phyloP scores from a whole-genome alignment of 2,113 vertebrate genomes.

The Hipposideros armiger region DNA sequence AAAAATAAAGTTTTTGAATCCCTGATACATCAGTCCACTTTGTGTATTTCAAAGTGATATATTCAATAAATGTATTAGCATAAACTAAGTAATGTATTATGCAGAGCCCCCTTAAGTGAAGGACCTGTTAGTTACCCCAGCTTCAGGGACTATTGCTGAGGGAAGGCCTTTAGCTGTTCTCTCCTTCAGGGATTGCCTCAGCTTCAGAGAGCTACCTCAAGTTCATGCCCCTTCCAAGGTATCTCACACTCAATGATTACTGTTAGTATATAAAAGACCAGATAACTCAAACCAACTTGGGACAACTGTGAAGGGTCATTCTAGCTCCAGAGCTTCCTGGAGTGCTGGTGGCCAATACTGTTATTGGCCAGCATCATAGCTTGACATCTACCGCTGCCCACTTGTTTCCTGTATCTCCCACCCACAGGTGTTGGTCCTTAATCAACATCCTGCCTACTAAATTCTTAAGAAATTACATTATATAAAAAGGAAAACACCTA shows the following conservation, averaged over 20 bases:
- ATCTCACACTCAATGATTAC: background rate
- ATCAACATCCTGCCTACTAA: background rate
- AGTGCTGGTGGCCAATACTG: background rate
- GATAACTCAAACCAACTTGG: background rate
- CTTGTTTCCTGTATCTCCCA: background rate
- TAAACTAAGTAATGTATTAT: background rate
- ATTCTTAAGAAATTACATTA: background rate
- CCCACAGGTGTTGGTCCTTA: background rate
- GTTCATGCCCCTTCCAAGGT: background rate
- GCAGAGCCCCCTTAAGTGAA: background rate
- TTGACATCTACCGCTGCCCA: background rate
- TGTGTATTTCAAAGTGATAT: background rate
- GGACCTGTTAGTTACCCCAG: background rate
- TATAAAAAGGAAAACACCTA: background rate
- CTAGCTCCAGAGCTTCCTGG: background rate
- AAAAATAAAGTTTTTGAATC: background rate
- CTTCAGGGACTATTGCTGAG: background rate
- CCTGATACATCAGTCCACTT: background rate
- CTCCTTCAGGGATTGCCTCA: background rate
- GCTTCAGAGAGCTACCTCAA: background rate
- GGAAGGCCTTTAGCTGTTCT: background rate
- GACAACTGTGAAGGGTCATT: background rate
- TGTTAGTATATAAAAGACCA: background rate
- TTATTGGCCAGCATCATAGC: background rate
- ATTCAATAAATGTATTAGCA: background rate